A percentile compares a stretch with the other conserved stretches of the same genome.
These are phyloP conservation scores for Medauroidea extradentata DNA, from an alignment of 1,140 invertebrate genomes.

Conservation along the genomic window DNA sequence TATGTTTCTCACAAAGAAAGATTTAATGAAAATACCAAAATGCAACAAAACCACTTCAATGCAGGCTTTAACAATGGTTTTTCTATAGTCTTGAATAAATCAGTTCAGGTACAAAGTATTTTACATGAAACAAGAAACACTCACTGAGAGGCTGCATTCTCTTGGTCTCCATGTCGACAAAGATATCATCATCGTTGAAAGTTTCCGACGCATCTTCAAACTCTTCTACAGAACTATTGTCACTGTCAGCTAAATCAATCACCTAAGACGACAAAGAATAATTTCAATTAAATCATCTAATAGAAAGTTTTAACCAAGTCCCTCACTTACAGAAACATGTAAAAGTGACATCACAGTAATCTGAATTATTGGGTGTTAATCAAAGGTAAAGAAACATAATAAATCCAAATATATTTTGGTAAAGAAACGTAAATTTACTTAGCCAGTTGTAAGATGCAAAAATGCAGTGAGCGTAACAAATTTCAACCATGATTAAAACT, in stretches of 20 bases:
- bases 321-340: neutral
- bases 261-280: slow-evolving; percentile 36
- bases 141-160: slow-evolving; percentile 75
- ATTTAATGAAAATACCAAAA: too few species aligned
- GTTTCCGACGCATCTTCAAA: slow-evolving; percentile 77
- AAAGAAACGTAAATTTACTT: too few species aligned
- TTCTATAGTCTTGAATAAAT: too few species aligned
- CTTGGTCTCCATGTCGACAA: slow-evolving; percentile 64
- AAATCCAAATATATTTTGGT: neutral
- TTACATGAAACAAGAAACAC: neutral
- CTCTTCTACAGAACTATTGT: slow-evolving; percentile 74
- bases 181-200: slow-evolving; percentile 83
- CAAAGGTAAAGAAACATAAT: neutral
- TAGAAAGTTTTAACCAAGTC: too few species aligned
- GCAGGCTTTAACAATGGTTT: too few species aligned
- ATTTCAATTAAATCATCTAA: neutral
- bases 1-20: too few species aligned
- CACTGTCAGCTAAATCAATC: slow-evolving; percentile 53
- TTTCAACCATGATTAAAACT: too few species aligned
- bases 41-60: too few species aligned
- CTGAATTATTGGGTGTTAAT: neutral
- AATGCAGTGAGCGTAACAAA: too few species aligned
- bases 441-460: too few species aligned
- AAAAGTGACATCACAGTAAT: neutral
- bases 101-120: too few species aligned